Evolutionary conservation across 2,113 vertebrate genomes (phyloP).

Genomic region (Stictonetta naevosa): DNA sequence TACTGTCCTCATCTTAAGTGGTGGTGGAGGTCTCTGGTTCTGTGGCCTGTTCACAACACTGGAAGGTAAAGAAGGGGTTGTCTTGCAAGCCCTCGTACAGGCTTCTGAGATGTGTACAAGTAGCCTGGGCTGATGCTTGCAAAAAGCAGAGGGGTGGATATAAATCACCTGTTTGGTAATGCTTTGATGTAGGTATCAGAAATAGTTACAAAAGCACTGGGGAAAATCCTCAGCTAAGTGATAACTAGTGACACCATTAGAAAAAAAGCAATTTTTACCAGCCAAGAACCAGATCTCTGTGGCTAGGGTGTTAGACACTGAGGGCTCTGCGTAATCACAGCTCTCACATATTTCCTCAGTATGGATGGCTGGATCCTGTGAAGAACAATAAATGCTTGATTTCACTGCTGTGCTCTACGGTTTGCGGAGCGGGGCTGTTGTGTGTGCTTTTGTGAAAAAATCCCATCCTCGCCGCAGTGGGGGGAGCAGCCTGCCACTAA

Average conservation of each 20-base stretch:
- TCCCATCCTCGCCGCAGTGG: rapidly evolving
- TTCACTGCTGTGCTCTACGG: background rate
- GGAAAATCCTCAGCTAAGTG: rapidly evolving
- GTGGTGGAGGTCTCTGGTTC: background rate
- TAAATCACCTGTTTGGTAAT: background rate
- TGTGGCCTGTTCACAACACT: background rate
- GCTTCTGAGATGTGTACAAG: background rate
- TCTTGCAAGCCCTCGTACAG: background rate
- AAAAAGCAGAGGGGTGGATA: background rate
- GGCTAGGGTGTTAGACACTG: background rate
- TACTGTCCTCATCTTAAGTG: background rate
- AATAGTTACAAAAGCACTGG: background rate
- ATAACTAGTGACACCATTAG: background rate
- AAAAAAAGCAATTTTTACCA: background rate
- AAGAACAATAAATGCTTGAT: background rate
- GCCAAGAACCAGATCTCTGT: background rate
- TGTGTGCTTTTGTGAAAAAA: background rate
- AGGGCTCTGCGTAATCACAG: background rate
- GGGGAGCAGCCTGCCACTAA: background rate
- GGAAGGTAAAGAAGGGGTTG: background rate
- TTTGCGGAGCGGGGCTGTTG: background rate
- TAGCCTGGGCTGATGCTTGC: background rate
- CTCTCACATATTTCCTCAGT: background rate
- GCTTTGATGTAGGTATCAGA: background rate
- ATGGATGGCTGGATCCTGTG: background rate